Percentiles rank a stretch among this genome's conserved stretches.
These are phyloP conservation scores for Cnemophilus loriae DNA, from an alignment of 2,113 vertebrate species.

Conservation along the genomic window DNA sequence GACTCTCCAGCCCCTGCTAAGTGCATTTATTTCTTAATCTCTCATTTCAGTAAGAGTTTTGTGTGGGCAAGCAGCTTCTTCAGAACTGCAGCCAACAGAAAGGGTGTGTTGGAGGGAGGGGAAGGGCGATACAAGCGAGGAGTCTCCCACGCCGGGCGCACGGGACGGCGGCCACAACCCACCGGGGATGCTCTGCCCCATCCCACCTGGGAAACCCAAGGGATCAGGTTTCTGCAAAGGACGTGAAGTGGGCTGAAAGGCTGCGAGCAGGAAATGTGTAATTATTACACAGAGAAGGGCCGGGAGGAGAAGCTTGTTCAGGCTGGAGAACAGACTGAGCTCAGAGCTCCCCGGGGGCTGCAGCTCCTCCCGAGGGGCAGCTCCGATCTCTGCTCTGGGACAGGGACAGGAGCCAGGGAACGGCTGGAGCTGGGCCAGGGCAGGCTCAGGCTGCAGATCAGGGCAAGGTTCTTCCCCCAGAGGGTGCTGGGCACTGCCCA, in stretches of 20 bases:
- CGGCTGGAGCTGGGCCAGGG: background rate
- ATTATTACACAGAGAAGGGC: background rate
- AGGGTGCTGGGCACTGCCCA: background rate
- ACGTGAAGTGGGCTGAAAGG: background rate
- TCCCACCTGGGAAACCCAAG: background rate
- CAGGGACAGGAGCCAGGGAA: background rate
- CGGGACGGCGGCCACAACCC: background rate
- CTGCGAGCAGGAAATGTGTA: background rate
- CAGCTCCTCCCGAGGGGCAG: background rate
- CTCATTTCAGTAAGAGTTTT: constrained; percentile 30
- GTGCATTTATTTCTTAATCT: constrained; percentile 7
- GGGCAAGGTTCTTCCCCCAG: background rate
- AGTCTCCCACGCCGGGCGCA: background rate
- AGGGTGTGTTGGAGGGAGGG: constrained; percentile 35
- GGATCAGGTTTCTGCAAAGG: background rate
- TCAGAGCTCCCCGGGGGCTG: background rate
- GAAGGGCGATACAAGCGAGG: background rate
- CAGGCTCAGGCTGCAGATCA: background rate
- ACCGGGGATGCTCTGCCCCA: background rate
- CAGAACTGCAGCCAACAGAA: constrained; percentile 45
- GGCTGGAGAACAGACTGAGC: background rate
- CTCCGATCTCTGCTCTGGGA: background rate
- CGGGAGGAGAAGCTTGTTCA: background rate
- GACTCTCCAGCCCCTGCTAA: background rate
- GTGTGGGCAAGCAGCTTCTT: constrained; percentile 51